Evolutionary conservation across 2,888 invertebrate genomes (phyloP), one percentile per base, ranked within the genome.

Genomic region (Phengaris arion): DNA sequence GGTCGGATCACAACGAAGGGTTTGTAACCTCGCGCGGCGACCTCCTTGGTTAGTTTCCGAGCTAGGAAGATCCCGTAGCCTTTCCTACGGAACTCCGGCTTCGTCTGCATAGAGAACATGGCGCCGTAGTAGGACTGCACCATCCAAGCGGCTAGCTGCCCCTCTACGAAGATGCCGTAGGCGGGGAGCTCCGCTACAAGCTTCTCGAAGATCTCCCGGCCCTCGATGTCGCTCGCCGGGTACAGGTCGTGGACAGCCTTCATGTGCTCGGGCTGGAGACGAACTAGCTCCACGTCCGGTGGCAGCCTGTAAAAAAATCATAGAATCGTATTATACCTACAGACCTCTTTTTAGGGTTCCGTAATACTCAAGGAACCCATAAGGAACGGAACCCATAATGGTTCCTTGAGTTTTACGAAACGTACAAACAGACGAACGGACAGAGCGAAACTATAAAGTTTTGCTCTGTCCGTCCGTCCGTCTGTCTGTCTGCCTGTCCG

Each of bases 81-180:
- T 91, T 96, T 96, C 80, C 92, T 94, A 79, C 96, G 95, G 88
- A 95, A 96, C 87, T 96, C 96, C 74, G 96, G 96, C 83, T 95
- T 95, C 76, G 97, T 97, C 91, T 97, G 97, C 97, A 97, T 97
- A 74, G 97, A 97, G 93, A 97, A 97, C 97, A 97, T 97, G 78
- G 97, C 97, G 46, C 97, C 97, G 89, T 97, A 97, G 90, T 97
- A 97, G 35, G 97, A 97, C 88, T 97, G 97, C 73, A 97, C 96
- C 97, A 97, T 97, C 97, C 97, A 97, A 48, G 97, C 97, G 55
- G 97, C 97, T 79, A 97, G 92, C 82, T 96, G 95, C 74, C 96
- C 96, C 76, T 94, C 94, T 83, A 94, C 95, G 89, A 97, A 97
- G 79, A 97, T 95, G 57, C 97, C 97, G 86, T 96, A 96, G 22